Evolutionary conservation across 1,140 invertebrate genomes (phyloP).

Genomic region (Diprion similis): DNA sequence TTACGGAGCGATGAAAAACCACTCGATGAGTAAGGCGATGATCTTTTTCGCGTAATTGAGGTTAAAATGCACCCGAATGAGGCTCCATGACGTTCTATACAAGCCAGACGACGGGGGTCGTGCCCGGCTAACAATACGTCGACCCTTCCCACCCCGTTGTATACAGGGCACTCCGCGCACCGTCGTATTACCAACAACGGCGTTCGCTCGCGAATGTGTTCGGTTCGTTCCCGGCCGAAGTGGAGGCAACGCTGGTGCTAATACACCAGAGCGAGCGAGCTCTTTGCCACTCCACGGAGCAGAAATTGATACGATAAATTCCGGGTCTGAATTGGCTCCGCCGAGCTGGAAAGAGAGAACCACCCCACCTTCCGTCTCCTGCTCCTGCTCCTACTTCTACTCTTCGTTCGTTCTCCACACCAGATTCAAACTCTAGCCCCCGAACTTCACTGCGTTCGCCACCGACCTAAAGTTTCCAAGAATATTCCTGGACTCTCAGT

Average conservation of each 20-base stretch:
- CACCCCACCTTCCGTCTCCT: constrained; percentile 25
- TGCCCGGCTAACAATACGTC: constrained; percentile 46
- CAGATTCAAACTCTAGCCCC: too few species aligned
- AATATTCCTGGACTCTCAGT: too few species aligned
- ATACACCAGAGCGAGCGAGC: constrained; percentile 60
- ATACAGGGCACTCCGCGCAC: constrained; percentile 11
- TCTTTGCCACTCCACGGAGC: constrained; percentile 70
- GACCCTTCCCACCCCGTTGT: neutral
- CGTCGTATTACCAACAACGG: neutral
- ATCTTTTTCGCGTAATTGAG: constrained; percentile 37
- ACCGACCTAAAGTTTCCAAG: too few species aligned
- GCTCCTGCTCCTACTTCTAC: neutral
- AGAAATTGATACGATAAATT: constrained; percentile 74
- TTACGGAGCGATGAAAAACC: constrained; percentile 17
- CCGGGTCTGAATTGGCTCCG: constrained; percentile 69
- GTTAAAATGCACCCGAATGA: constrained; percentile 47
- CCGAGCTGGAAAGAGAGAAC: constrained; percentile 64
- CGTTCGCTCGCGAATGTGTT: constrained; percentile 17
- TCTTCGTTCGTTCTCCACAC: neutral
- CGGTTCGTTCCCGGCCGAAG: neutral
- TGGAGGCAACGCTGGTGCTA: constrained; percentile 54
- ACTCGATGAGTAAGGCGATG: constrained; percentile 23
- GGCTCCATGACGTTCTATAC: constrained; percentile 43
- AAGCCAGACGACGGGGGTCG: constrained; percentile 27
- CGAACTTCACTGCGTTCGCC: too few species aligned